phyloP scores from a whole-genome alignment of 2,113 vertebrate genomes.

The Rissa tridactyla region DNA sequence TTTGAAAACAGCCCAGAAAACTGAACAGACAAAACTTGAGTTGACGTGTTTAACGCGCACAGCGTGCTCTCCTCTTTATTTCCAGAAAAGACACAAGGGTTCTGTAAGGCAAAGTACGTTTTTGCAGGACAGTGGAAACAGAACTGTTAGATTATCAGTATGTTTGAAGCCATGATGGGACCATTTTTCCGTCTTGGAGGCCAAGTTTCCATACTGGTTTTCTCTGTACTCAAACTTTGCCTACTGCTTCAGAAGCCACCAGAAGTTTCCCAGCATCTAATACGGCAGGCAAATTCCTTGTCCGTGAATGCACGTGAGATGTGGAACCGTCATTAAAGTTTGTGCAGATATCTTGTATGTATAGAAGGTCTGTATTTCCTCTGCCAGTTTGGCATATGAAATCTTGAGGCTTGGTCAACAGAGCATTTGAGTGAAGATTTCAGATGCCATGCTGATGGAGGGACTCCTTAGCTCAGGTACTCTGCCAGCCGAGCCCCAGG shows the following conservation, averaged over 20 bases:
- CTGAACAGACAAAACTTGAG: background rate
- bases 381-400: background rate
- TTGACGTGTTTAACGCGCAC: background rate
- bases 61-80: background rate
- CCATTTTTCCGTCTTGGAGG: background rate
- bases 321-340: background rate
- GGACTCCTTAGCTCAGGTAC: background rate
- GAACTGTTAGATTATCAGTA: background rate
- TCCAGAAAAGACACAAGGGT: background rate
- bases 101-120: background rate
- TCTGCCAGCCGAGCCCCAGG: background rate
- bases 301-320: background rate
- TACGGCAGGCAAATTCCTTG: background rate
- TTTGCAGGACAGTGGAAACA: background rate
- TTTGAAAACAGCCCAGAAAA: slow-evolving; percentile 35
- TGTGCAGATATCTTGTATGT: background rate
- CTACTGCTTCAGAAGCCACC: background rate
- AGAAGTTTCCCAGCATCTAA: background rate
- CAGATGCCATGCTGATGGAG: background rate
- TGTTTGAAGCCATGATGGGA: background rate
- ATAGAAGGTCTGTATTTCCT: background rate
- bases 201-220: background rate
- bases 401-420: slow-evolving; percentile 1
- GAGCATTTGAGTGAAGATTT: background rate
- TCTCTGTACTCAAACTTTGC: background rate